Evolutionary conservation across 1,140 invertebrate genomes (phyloP), one percentile per base, ranked within the genome.

Genomic region (Drosophila orosa): DNA sequence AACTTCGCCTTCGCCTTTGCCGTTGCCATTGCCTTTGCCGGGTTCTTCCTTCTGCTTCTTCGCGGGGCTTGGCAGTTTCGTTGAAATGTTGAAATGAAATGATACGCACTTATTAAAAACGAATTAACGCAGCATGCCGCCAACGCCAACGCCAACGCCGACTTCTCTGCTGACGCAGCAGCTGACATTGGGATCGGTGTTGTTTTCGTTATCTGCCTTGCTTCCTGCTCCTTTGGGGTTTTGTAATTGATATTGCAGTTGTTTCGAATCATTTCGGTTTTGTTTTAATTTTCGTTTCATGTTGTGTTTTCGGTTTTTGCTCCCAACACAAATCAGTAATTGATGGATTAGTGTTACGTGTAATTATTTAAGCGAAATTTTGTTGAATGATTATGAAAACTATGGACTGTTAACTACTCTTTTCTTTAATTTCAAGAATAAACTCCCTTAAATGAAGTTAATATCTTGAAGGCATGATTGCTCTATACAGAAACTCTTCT

Each of bases 41-140:
- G 22, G 45, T 47, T 56, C 66, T 71, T 68, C 63, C 66, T 45
- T 8, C 44, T 45, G 4, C 44, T 25, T 27, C 66, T 19, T 15
- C 4, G 27, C n/a, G 17, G 62, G 39, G 19, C 31, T 67, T 39
- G 65, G 67, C 67, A 69, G 33, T 74, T 87, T 69, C 68, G 84
- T 87, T 87, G 84, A 87, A 87, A 77, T 80, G 84, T 89, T 89
- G 84, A 89, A 89, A 89, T 89, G 80, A 89, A 89, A 89, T 89
- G 84, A 89, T 89, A 89, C 84, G 77, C 84, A 89, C 84, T 89
- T 89, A 89, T 89, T 89, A 89, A 89, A 89, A 89, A 89, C 85
- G 85, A 89, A 89, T 89, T 89, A 89, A 84, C 83, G 65, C 83
- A 83, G 84, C 84, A 78, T 83, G 83, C 84, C 85, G 76, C 81